phyloP scores from a whole-genome alignment of 1,140 invertebrate genomes.

The Neodiprion virginianus region DNA sequence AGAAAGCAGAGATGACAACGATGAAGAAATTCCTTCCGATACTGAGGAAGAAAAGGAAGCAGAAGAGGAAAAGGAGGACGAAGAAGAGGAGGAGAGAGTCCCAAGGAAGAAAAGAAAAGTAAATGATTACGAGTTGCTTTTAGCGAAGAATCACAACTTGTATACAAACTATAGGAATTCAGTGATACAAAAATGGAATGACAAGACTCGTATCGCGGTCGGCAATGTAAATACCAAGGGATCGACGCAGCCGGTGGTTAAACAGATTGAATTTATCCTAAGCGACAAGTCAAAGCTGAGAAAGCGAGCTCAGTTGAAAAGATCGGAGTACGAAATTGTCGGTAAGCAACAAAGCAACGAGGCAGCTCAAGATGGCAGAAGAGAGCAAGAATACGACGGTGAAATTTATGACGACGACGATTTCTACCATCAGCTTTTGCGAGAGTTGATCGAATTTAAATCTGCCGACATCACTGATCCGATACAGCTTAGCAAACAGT shows the following conservation, averaged over 20 bases:
- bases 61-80: conserved; percentile 55
- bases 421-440: conserved; percentile 92
- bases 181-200: conserved; percentile 91
- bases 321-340: conserved; percentile 77
- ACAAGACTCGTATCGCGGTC: conserved; percentile 79
- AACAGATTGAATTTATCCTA: conserved; percentile 88
- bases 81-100: conserved; percentile 53
- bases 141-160: conserved; percentile 69
- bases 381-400: conserved; percentile 71
- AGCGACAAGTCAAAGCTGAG: conserved; percentile 79
- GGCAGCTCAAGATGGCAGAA: conserved; percentile 53
- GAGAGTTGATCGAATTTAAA: conserved; percentile 93
- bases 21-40: conserved; percentile 62
- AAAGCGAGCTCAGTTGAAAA: conserved; percentile 80
- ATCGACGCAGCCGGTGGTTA: conserved; percentile 78
- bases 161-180: conserved; percentile 78
- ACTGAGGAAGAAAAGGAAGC: conserved; percentile 55
- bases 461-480: conserved; percentile 83
- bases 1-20: conserved; percentile 48
- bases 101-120: conserved; percentile 67
- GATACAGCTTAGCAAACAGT: conserved; percentile 80
- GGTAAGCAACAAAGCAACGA: conserved; percentile 60
- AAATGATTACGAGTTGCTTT: conserved; percentile 68
- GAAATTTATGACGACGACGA: conserved; percentile 98
- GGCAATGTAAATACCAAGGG: conserved; percentile 67